phyloP scores from a whole-genome alignment of 1,140 invertebrate species.

The Trichonephila clavata region DNA sequence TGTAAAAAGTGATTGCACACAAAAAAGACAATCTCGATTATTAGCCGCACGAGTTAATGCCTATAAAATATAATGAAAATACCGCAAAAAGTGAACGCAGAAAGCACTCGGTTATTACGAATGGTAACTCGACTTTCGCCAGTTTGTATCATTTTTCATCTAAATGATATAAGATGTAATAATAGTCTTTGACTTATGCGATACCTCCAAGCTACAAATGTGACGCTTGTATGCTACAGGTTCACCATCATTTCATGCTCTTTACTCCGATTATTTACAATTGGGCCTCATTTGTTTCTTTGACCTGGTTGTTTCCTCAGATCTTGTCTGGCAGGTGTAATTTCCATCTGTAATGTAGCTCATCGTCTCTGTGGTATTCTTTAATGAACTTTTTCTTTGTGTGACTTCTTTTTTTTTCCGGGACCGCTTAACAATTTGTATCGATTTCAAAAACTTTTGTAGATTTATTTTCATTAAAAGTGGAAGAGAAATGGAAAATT shows the following conservation, averaged over 20 bases:
- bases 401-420: neutral
- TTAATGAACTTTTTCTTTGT: neutral
- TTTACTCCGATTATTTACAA: conserved; percentile 57
- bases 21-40: neutral
- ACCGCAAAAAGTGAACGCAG: neutral
- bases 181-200: conserved; percentile 68
- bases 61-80: conserved; percentile 32
- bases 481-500: neutral
- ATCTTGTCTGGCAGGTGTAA: conserved; percentile 40
- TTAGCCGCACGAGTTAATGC: conserved; percentile 21
- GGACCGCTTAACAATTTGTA: neutral
- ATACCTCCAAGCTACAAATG: conserved; percentile 55
- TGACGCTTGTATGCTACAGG: conserved; percentile 34
- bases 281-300: conserved; percentile 55
- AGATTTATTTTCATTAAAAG: neutral
- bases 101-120: conserved; percentile 50
- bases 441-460: neutral
- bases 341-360: conserved; percentile 48
- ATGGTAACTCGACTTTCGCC: conserved; percentile 38
- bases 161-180: conserved; percentile 65
- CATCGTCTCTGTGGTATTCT: neutral
- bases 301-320: conserved; percentile 29
- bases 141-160: conserved; percentile 73
- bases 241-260: conserved; percentile 30
- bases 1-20: neutral